Evolutionary conservation across 1,140 invertebrate genomes (phyloP), one percentile per base, ranked within the genome.

Genomic region (Holcopasites calliopsidis): DNA sequence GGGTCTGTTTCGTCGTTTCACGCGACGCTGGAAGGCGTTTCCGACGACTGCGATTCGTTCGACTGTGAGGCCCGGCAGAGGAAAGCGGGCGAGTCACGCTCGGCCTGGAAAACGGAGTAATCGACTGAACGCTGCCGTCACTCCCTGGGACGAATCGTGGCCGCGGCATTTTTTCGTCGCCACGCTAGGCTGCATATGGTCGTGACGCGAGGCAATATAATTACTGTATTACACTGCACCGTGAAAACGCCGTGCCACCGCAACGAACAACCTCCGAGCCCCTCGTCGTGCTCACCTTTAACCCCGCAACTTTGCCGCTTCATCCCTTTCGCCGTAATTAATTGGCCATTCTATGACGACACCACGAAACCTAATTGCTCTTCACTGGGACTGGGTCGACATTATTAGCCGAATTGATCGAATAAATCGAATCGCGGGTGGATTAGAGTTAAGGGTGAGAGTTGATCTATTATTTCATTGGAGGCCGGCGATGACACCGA

Each of bases 181-280:
- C 26, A 69, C 79, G 64, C 35, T 40, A 76, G 55, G 44, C 23
- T 52, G 31, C 70, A 47, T 70, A 78, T 75, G 62, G 69, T 82
- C 86, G 82, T 87, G 84, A 76, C 82, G 58, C 58, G 47, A 69
- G 69, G 80, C 84, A 85, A 79, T 88, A 87, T 87, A 88, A 88
- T 88, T 88, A 88, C 79, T 86, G 86, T 87, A 88, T 86, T 86
- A 82, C 80, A 82, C 64, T 71, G 80, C 75, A 52, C 65, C 64
- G 76, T 77, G 84, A 85, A 82, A 85, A 86, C 80, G 77, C 79
- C 73, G 54, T 31, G 76, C 73, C 72, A 58, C 74, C 55, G 75
- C 65, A 70, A 65, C 83, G 50, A 80, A 33, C 47, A 76, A 65
- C 49, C 55, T 50, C 58, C 57, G 33, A 26, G 50, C 77, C 55